Conservation (phyloP, 1,140 invertebrate genomes). For the Arctopsyche grandis region DNA sequence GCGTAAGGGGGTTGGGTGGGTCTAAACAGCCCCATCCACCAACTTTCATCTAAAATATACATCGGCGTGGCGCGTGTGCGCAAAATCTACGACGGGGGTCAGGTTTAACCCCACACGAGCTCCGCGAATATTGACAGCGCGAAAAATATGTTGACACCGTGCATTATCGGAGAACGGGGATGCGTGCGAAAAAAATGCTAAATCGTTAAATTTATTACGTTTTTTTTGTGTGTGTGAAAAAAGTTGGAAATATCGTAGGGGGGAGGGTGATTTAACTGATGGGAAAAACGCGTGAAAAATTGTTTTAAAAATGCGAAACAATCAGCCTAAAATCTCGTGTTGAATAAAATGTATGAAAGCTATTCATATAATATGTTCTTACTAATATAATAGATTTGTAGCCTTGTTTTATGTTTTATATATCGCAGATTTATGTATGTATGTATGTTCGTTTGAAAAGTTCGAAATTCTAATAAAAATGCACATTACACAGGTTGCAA, state of each 20-base stretch:
- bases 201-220: constrained; percentile 34
- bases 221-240: not conserved
- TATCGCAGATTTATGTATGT: too few species aligned
- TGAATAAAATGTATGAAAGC: not conserved
- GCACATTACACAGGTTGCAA: too few species aligned
- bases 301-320: not conserved
- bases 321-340: not conserved
- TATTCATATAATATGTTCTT: too few species aligned
- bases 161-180: constrained; percentile 9
- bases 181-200: too few species aligned
- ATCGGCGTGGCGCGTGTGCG: not conserved
- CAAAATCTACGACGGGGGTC: not conserved
- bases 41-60: not conserved
- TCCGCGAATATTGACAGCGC: constrained; percentile 33
- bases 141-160: constrained; percentile 39
- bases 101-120: not conserved
- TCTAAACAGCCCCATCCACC: not conserved
- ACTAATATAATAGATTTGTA: too few species aligned
- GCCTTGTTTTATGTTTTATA: too few species aligned
- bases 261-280: too few species aligned
- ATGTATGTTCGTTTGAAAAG: too few species aligned
- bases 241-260: not conserved
- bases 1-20: not conserved
- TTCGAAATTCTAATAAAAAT: too few species aligned
- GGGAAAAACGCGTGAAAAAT: not conserved